A percentile compares a stretch with the other conserved stretches of the same genome.
phyloP scores from a whole-genome alignment of 2,888 invertebrate genomes.

The Dryadula phaetusa region DNA sequence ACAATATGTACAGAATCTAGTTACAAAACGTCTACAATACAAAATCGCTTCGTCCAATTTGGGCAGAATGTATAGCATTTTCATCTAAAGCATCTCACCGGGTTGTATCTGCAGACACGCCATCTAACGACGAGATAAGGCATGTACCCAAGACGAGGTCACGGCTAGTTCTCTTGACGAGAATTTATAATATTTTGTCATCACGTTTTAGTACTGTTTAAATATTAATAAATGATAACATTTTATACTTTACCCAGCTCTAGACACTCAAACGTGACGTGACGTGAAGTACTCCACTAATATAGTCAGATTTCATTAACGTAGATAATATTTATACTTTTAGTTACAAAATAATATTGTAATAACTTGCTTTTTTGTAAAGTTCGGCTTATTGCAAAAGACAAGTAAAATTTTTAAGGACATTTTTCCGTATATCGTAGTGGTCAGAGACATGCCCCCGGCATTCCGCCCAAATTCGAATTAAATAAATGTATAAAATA shows the following conservation, averaged over 20 bases:
- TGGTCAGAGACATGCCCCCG: no score
- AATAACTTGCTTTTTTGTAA: no score
- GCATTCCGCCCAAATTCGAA: no score
- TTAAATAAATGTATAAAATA: no score
- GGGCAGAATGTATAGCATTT: conserved; percentile 21
- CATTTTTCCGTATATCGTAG: no score
- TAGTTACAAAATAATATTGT: no score
- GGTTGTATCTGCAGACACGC: conserved; percentile 3
- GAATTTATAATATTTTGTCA: background rate
- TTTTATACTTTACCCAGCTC: background rate
- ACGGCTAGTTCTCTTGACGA: background rate
- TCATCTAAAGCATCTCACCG: conserved; percentile 12
- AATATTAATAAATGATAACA: background rate
- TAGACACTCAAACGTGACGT: no score
- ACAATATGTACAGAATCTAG: background rate
- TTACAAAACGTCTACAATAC: conserved; percentile 2
- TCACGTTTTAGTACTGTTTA: background rate
- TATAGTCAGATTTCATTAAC: no score
- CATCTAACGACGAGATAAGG: conserved; percentile 20
- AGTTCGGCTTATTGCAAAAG: no score
- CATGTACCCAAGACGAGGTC: conserved; percentile 18
- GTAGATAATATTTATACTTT: no score
- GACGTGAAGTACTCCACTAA: no score
- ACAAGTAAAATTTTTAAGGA: no score
- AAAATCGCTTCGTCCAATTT: conserved; percentile 1